Base-by-base conservation (phyloP, 2,113 vertebrate species). In the Stigmatopora argus region DNA sequence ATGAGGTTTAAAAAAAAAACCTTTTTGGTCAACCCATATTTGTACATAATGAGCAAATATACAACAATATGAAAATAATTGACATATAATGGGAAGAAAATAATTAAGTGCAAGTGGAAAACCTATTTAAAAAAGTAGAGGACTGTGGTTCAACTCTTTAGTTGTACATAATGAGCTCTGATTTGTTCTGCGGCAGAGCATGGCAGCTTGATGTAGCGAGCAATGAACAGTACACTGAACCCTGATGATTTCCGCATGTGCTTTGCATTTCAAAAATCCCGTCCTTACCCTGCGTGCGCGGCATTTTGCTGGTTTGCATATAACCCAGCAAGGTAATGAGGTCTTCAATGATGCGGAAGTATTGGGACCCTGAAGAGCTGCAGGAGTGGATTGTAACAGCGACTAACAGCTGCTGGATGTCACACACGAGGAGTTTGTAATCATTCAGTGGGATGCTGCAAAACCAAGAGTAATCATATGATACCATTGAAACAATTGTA, bases 261-360 rank as follows among this genome's bases (percentile, higher is more conserved):
- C 35, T 21, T 31, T 14, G 21, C 64, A 47, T 65, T 67, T 64
- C 38, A 69, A 48, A 44, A 48, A 60, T 64, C 51, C 9, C 18
- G 35, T 23, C 15, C 90, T 94, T 92, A 99, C 97, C 93, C 86
- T 91, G 93, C 26, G 95, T 97, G 79, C 88, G 93, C 69, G 88
- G 83, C 82, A 94, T 94, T 91, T 93, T 95, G 91, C 94, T 97
- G 48, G 91, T 95, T 82, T 96, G 94, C 88, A 98, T 93, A 89
- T 94, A 93, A 77, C 95, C 95, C 76, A 99, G 91, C 71, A 99
- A 88, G 35, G 96, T 93, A 84, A 98, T 92, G 74, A 99, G 94
- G 81, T 98, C 97, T 88, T 99, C 97, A 69, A 99, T 94, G 86
- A 99, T 96, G 85, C 95, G 94, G 84, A 99, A 98, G 87, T 99